These are phyloP conservation scores for Zonitis immaculata DNA, from an alignment of 2,888 invertebrate species.

Conservation along the genomic window DNA sequence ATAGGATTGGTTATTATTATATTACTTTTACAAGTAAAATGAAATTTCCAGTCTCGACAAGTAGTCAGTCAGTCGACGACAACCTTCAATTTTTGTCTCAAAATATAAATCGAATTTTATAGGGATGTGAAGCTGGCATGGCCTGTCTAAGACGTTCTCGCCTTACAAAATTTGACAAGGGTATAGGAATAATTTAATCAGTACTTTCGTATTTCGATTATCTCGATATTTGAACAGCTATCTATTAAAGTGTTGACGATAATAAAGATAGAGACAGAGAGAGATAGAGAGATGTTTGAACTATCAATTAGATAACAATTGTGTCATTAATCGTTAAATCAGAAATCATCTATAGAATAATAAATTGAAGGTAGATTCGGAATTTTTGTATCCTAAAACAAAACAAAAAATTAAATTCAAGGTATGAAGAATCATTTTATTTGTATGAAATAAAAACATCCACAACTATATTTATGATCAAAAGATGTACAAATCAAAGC, in stretches of 20 bases:
- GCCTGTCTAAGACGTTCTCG: constrained; percentile 5
- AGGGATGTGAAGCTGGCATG: neutral
- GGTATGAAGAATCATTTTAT: too few relatives aligned
- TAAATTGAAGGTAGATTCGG: neutral
- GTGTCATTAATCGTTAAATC: neutral
- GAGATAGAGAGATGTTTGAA: neutral
- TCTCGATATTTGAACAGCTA: constrained; percentile 12
- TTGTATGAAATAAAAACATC: too few relatives aligned
- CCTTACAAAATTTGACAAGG: constrained; percentile 21
- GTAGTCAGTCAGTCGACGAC: neutral
- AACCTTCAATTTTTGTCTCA: neutral
- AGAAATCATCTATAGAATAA: neutral
- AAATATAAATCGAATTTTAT: constrained; percentile 15
- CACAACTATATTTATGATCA: neutral
- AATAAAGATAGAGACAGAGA: too few relatives aligned
- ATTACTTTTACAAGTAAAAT: neutral
- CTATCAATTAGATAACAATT: neutral
- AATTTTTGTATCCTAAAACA: too few relatives aligned
- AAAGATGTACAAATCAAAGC: neutral
- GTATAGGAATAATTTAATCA: constrained; percentile 30
- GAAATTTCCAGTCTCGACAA: neutral
- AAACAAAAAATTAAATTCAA: too few relatives aligned
- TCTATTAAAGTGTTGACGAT: too few relatives aligned
- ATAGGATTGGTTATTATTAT: neutral
- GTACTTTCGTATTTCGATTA: constrained; percentile 21